These are phyloP conservation scores for Etheostoma cragini DNA, from an alignment of 2,113 vertebrate genomes.

Conservation along the genomic window DNA sequence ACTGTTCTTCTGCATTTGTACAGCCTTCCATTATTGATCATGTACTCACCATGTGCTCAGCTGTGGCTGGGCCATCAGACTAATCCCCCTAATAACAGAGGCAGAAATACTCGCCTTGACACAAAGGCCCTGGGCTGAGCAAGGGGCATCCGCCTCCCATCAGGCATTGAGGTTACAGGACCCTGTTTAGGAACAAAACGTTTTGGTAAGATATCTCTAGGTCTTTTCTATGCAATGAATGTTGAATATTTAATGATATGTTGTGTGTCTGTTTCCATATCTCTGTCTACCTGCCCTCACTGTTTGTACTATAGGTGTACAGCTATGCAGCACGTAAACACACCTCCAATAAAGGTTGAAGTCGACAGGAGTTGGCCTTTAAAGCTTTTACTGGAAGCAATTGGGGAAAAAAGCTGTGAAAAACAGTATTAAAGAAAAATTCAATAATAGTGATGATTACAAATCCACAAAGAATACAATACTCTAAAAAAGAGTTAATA, in stretches of 20 bases:
- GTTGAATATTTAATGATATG: slow-evolving; percentile 46
- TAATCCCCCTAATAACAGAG: slow-evolving; percentile 63
- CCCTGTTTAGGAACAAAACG: slow-evolving; percentile 1
- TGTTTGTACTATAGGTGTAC: background rate
- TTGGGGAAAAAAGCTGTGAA: too few species aligned
- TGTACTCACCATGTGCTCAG: slow-evolving; percentile 56
- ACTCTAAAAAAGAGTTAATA: background rate
- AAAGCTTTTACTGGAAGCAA: background rate
- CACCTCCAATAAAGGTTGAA: background rate
- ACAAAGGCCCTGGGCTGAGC: slow-evolving; percentile 47
- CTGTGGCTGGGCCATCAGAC: slow-evolving; percentile 44
- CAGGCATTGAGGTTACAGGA: slow-evolving; percentile 43
- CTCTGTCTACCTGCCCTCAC: background rate
- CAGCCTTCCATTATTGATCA: slow-evolving; percentile 76
- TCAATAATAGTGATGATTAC: background rate
- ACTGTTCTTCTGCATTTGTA: slow-evolving; percentile 44
- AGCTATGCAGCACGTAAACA: background rate
- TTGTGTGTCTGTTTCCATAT: slow-evolving; percentile 37
- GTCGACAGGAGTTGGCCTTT: background rate
- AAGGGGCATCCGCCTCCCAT: slow-evolving; percentile 28
- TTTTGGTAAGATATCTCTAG: slow-evolving; percentile 27
- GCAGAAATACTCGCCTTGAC: slow-evolving; percentile 38
- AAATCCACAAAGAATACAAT: background rate
- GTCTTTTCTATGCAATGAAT: slow-evolving; percentile 11
- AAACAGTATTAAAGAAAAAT: background rate